Conservation (phyloP, 1,140 invertebrate genomes). For the Rhyacophila brunnea region DNA sequence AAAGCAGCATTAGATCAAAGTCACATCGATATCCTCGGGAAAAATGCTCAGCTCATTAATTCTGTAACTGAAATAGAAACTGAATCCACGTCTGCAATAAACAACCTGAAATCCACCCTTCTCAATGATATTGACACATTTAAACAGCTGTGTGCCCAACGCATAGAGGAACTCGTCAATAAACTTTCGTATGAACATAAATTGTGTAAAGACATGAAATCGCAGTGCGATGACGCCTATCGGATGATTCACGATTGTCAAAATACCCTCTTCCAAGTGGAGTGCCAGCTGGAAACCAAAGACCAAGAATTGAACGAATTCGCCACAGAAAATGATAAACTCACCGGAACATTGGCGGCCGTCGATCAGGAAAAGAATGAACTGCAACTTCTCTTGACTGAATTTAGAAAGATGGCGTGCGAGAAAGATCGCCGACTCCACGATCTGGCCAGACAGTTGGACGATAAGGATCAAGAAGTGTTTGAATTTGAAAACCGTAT, state of each 20-base stretch:
- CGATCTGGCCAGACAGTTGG: no score
- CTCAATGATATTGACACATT: constrained; percentile 15
- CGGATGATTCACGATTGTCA: constrained; percentile 20
- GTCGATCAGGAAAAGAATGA: constrained; percentile 29
- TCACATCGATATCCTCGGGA: constrained; percentile 18
- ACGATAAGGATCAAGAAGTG: not conserved
- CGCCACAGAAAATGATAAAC: constrained; percentile 23
- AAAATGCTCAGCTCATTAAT: constrained; percentile 13
- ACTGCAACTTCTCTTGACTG: constrained; percentile 16
- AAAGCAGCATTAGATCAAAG: constrained; percentile 28
- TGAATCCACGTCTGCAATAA: constrained; percentile 12
- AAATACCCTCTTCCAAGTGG: constrained; percentile 10
- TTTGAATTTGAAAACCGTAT: constrained; percentile 10
- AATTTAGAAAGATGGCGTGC: constrained; percentile 10
- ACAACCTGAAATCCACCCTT: constrained; percentile 10
- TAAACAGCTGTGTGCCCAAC: constrained; percentile 3
- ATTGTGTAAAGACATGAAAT: constrained; percentile 16
- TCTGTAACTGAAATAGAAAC: constrained; percentile 12
- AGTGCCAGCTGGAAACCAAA: constrained; percentile 28
- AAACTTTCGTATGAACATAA: constrained; percentile 12
- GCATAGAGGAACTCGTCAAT: constrained; percentile 11
- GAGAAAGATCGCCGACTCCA: constrained; percentile 1
- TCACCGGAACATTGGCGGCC: constrained; percentile 26
- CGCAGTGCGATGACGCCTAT: constrained; percentile 20
- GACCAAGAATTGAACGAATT: constrained; percentile 30